phyloP scores from a whole-genome alignment of 2,113 vertebrate species.

The Etia nguti region DNA sequence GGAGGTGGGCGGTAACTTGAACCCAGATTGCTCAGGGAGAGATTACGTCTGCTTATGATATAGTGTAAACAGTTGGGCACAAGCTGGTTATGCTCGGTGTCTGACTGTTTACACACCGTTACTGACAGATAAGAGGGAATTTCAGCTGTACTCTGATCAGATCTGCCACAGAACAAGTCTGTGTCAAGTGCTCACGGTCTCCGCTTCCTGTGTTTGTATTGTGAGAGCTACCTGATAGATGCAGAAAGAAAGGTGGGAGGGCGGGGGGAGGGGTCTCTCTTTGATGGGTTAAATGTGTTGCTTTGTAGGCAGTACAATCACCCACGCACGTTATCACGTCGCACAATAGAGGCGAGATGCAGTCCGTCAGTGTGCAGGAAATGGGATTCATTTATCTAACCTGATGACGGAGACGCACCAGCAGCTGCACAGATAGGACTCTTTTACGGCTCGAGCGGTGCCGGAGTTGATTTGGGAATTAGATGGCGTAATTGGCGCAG shows the following conservation, averaged over 20 bases:
- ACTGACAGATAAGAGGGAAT: slow-evolving; percentile 48
- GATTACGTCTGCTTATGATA: slow-evolving; percentile 15
- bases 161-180: slow-evolving; percentile 55
- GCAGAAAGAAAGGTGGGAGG: neutral
- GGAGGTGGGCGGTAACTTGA: neutral
- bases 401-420: neutral
- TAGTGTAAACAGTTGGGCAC: slow-evolving; percentile 36
- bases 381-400: slow-evolving; percentile 23
- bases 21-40: neutral
- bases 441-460: slow-evolving; percentile 2
- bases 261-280: neutral
- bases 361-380: slow-evolving; percentile 23
- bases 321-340: neutral
- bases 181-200: slow-evolving; percentile 62
- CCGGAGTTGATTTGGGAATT: slow-evolving; percentile 41
- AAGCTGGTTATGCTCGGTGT: slow-evolving; percentile 24
- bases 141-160: slow-evolving; percentile 58
- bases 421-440: slow-evolving; percentile 1
- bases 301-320: neutral
- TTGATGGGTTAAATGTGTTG: slow-evolving; percentile 41
- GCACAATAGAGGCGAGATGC: neutral
- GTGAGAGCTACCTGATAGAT: slow-evolving; percentile 41
- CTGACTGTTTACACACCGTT: slow-evolving; percentile 56
- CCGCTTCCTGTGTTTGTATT: slow-evolving; percentile 60
- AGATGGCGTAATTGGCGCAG: slow-evolving; percentile 11